Conservation (phyloP, 2,888 invertebrate genomes). For the Diarsia rubi region DNA sequence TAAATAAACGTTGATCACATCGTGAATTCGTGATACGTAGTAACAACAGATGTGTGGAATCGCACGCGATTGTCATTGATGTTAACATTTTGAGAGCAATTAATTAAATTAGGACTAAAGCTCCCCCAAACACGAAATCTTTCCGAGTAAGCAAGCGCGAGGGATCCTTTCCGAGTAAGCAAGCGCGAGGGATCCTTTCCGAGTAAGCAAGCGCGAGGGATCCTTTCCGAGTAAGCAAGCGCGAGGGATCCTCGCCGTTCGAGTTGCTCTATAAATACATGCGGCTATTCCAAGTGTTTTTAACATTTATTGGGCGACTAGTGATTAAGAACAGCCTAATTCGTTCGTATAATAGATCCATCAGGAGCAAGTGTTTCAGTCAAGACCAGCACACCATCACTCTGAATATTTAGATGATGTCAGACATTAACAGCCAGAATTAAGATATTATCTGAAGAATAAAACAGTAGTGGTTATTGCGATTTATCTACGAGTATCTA, state of each 20-base stretch:
- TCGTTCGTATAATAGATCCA: background rate
- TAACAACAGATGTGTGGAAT: slow-evolving; percentile 9
- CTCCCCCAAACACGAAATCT: background rate
- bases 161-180: slow-evolving; percentile 44
- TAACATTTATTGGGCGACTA: slow-evolving; percentile 26
- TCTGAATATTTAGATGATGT: background rate
- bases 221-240: slow-evolving; percentile 4
- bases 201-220: slow-evolving; percentile 16
- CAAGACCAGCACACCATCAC: background rate
- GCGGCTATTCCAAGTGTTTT: slow-evolving; percentile 19
- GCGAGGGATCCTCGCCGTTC: slow-evolving; percentile 39
- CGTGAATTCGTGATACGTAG: slow-evolving; percentile 9
- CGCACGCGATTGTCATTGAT: slow-evolving; percentile 5
- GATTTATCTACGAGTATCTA: too few relatives aligned
- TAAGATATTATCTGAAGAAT: background rate
- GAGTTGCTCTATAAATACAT: slow-evolving; percentile 47
- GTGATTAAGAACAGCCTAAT: slow-evolving; percentile 33
- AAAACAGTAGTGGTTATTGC: slow-evolving; percentile 16
- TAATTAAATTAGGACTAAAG: background rate
- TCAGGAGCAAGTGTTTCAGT: background rate
- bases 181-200: slow-evolving; percentile 34
- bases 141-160: background rate
- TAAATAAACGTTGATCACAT: slow-evolving; percentile 31
- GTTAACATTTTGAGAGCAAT: background rate
- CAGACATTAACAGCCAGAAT: background rate